Evolutionary conservation across 2,888 invertebrate genomes (phyloP), one percentile per base, ranked within the genome.

Genomic region (Saturnia pavonia): DNA sequence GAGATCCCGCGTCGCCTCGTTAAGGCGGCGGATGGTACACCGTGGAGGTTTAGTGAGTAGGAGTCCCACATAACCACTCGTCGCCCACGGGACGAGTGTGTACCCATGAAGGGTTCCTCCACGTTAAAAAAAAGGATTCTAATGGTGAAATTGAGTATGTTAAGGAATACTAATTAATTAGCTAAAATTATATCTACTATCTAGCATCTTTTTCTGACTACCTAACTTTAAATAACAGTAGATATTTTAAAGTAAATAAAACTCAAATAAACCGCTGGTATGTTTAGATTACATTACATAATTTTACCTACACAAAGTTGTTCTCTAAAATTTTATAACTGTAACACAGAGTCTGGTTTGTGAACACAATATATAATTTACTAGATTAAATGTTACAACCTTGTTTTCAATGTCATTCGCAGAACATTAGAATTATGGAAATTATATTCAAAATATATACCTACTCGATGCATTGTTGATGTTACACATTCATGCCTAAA

Each of bases 361-460:
- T 51, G 19, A n/a, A 57, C 4, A 57, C 57, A 16, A 25, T 57
- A 25, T 1, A 22, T 57, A 57, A 11, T 22, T 51, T 51, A 27
- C 51, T 68, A 12, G 34, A 54, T 57, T 42, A 68, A 68, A 54
- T 42, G 40, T 40, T 42, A n/a, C 27, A 34, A 54, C 16, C 25
- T 11, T 51, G 11, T 51, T 54, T n/a, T 34, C 68, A 68, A 68
- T 51, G 51, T 54, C 34, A 51, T 7, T 57, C 22, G 57, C 27
- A 48, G 40, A n/a, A 57, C 25, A 57, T 51, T 9, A 22, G 57
- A 57, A 57, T 68, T 68, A 68, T 57, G 42, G 68, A 54, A 68
- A 68, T 68, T 73, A 71, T 68, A 45, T 27, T 27, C 16, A 48
- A n/a, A 48, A 16, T 68, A 54, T 40, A 40, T 42, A 22, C n/a